Conservation (phyloP, 2,888 invertebrate species). For the Hofmannophila pseudospretella region DNA sequence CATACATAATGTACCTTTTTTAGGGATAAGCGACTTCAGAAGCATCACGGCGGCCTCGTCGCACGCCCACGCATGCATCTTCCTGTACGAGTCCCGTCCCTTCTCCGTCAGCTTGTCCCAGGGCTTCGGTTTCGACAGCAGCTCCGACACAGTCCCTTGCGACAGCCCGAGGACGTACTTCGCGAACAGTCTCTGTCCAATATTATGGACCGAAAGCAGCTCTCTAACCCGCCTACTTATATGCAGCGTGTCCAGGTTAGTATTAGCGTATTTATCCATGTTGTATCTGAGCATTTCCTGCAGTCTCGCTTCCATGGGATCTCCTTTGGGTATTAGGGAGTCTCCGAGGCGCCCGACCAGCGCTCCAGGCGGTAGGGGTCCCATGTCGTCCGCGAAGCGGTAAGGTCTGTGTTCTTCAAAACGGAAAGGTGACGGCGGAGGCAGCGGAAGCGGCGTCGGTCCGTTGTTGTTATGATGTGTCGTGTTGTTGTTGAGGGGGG, state of each 20-base stretch:
- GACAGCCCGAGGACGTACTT: constrained; percentile 98
- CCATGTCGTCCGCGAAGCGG: constrained; percentile 90
- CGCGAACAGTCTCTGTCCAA: constrained; percentile 98
- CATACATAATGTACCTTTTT: constrained; percentile 88
- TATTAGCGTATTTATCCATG: constrained; percentile 96
- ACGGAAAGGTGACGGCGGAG: constrained; percentile 82
- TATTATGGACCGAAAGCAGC: constrained; percentile 96
- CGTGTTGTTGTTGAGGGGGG: constrained; percentile 76
- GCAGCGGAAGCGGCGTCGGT: constrained; percentile 65
- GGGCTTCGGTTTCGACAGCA: constrained; percentile 98
- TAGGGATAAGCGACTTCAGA: constrained; percentile 97
- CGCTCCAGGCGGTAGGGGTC: constrained; percentile 85
- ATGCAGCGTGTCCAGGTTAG: constrained; percentile 95
- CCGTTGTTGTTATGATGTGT: constrained; percentile 77
- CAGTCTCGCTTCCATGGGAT: constrained; percentile 94
- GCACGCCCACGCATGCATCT: constrained; percentile 99
- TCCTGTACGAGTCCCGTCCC: constrained; percentile 98
- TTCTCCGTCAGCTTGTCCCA: constrained; percentile 99
- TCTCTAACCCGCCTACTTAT: constrained; percentile 96
- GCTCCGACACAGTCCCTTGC: constrained; percentile 98
- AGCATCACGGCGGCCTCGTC: constrained; percentile 98
- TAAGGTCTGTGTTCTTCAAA: constrained; percentile 90
- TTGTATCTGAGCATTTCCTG: constrained; percentile 97
- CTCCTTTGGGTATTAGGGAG: constrained; percentile 93
- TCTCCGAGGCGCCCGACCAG: constrained; percentile 92